Conservation (phyloP, 2,113 vertebrate species). For the Rhegmatorhina hoffmannsi region DNA sequence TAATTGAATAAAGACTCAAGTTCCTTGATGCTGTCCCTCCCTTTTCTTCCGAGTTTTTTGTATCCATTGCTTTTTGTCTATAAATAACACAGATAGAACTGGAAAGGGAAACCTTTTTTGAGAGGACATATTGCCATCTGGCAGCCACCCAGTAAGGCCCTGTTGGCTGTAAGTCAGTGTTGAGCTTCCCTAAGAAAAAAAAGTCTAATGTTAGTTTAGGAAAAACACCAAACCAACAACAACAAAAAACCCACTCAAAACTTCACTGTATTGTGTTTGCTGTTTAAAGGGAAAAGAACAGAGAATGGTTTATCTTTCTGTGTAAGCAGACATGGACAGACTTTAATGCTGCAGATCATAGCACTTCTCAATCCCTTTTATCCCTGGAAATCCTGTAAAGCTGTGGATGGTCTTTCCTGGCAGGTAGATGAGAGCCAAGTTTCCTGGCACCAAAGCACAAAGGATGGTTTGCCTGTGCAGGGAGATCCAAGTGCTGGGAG, state of each 20-base stretch:
- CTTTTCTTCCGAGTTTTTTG: not conserved
- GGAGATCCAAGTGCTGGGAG: not conserved
- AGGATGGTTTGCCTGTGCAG: not conserved
- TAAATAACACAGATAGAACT: conserved; percentile 35
- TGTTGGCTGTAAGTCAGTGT: not conserved
- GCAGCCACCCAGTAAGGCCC: not conserved
- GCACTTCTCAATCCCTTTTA: not conserved
- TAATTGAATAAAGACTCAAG: not conserved
- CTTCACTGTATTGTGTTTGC: not conserved
- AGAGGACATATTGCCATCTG: not conserved
- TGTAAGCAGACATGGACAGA: not conserved
- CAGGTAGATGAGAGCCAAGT: not conserved
- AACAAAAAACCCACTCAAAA: not conserved
- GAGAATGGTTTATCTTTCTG: not conserved
- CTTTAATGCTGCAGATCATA: not conserved
- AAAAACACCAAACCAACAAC: not conserved
- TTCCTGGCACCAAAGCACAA: not conserved
- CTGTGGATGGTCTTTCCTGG: not conserved
- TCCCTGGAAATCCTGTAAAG: not conserved
- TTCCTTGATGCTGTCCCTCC: not conserved
- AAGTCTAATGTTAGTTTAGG: not conserved
- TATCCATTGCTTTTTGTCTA: not conserved
- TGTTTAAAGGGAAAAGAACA: not conserved
- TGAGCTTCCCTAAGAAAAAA: not conserved
- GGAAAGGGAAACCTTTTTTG: conserved; percentile 12